A percentile compares a stretch with the other conserved stretches of the same genome.
Conservation (phyloP, 2,113 vertebrate species). For the Clupea harengus region DNA sequence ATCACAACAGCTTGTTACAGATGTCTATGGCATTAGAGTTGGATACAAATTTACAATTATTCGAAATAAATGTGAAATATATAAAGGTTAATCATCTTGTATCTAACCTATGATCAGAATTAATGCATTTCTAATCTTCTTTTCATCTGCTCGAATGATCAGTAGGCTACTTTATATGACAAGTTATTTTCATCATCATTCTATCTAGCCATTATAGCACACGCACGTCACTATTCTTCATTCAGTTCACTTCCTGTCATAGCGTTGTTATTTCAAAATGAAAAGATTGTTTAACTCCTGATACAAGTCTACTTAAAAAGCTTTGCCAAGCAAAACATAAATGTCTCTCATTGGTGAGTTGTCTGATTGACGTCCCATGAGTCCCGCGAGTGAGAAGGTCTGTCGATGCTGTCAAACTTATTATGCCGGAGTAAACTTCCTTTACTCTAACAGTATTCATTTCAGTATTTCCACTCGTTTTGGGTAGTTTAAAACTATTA, state of each 20-base stretch:
- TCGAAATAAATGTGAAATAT: background rate
- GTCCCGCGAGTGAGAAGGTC: background rate
- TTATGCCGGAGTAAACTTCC: background rate
- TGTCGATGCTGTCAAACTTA: conserved; percentile 8
- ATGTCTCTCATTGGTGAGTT: background rate
- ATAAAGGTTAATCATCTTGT: too few relatives aligned
- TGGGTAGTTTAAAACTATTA: background rate
- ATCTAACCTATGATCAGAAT: background rate
- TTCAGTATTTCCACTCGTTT: background rate
- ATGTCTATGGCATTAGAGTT: background rate
- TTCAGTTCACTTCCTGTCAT: background rate
- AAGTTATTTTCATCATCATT: background rate
- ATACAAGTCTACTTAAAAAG: background rate
- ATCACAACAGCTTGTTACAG: background rate
- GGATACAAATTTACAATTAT: background rate
- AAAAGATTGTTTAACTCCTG: background rate
- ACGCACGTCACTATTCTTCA: background rate
- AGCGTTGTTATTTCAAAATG: background rate
- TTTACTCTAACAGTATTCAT: background rate
- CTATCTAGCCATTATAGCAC: background rate
- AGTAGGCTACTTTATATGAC: background rate
- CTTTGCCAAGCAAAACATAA: background rate
- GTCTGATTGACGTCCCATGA: background rate
- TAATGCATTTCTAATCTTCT: background rate
- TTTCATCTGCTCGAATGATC: background rate